Evolutionary conservation across 2,888 invertebrate genomes (phyloP), one percentile per base, ranked within the genome.

Genomic region (Drosophila kambysellisi): DNA sequence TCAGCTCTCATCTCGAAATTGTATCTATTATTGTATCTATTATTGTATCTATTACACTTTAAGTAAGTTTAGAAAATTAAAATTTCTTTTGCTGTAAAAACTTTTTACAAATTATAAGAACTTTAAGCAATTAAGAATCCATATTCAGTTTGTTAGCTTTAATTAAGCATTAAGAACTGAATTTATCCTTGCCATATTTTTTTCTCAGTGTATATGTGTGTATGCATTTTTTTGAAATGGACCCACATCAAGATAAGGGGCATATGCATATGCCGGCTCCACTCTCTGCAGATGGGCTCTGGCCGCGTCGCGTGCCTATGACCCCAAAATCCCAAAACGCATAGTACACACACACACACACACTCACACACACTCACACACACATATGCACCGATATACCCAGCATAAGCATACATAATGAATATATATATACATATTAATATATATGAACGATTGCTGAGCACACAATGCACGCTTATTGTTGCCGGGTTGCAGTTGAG

Each of bases 321-420:
- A 80, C 90, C 87, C 70, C 83, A 81, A 86, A 90, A 90, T 81
- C 85, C 90, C 89, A 87, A 83, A 89, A 83, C 87, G 82, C 71
- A 72, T 15, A 25, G 37, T 68, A 72, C 59, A 56, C 39, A 74
- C 77, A 46, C 7, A 12, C 35, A 35, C 37, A 15, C 37, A 7
- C 37, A 15, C 37, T 4, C 37, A 4, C 68, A 72, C 61, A 52
- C 39, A 71, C 25, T 3, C 74, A 17, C 33, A 35, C 8, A 17
- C 17, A 39, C 43, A 43, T 6, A 43, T 7, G 3, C 46, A 70
- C 74, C 53, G 56, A 64, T 56, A 51, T 68, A 60, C 66, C 57
- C 77, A 59, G 58, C 63, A 64, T 54, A 51, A 58, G 54, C 35
- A 72, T 70, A 58, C 50, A 52, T 52, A 35, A 32, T 51, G 51